Base-by-base conservation (phyloP, 2,113 vertebrate species). In the Onychostoma macrolepis region DNA sequence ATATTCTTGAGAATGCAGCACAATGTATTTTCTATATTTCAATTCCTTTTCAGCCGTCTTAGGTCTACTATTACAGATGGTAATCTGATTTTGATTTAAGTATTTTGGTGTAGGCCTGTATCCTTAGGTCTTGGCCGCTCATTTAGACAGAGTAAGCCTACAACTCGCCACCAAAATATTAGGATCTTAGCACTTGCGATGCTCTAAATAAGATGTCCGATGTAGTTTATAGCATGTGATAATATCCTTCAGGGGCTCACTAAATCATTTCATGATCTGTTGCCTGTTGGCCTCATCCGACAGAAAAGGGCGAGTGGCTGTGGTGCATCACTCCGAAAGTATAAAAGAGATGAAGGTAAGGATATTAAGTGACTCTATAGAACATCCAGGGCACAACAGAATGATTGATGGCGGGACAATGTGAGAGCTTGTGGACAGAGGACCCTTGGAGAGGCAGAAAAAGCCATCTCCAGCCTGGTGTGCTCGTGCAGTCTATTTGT, bases 391-490 rank as follows among this genome's bases (percentile, higher is more conserved):
- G 95, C 95, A 95, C 96, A 96, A 95, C 96, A 94, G 96, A 94
- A 95, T 98, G 97, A 98, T 98, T 97, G 97, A 99, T 99, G 97
- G 96, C 95, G 87, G 96, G 96, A 98, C 96, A 96, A 96, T 97
- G 96, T 96, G 95, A 96, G 94, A 95, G 96, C 96, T 96, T 95
- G 94, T 94, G 96, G 97, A 97, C 96, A 96, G 93, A 95, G 96
- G 95, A 97, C 96, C 97, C 96, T 96, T 95, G 95, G 96, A 96
- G 95, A 96, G 94, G 93, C 94, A 93, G 93, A 97, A 95, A 96
- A 95, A 94, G 95, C 94, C 95, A 96, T 96, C 96, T 96, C 94
- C 94, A 94, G 80, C 80, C 58, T 43, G 93, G 94, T 95, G 93
- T 95, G 94, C 96, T 95, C 95, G 96, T 97, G 96, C 96, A 96